Base-by-base conservation (phyloP, 2,113 vertebrate genomes). In the Rhinolophus sinicus region DNA sequence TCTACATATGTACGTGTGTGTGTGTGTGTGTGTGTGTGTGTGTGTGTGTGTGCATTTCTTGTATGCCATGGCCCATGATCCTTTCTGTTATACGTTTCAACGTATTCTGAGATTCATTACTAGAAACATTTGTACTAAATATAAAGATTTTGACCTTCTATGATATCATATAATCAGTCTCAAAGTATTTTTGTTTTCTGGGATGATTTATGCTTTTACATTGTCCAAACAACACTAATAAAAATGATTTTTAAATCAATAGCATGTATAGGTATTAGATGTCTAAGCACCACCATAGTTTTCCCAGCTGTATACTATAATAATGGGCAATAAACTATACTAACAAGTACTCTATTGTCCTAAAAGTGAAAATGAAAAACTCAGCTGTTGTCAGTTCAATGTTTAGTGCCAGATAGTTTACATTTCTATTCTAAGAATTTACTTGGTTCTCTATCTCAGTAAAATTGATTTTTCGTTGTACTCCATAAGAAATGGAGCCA, bases 401-500 rank as follows among this genome's bases (percentile, higher is more conserved):
- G 14, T 62, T 86, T 16, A 9, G 26, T 44, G 12, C 24, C 60
- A 82, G 77, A 16, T 12, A 85, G 15, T 88, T 92, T 64, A 19
- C 13, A 33, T 84, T 94, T 96, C 26, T 12, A 26, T 76, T 93
- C 0, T 92, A 94, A 94, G 7, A 82, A 73, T 38, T 64, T 12
- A 33, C 19, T 47, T 73, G 19, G 26, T 75, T 86, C n/a, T 44
- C 1, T 16, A 86, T 21, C 54, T n/a, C n/a, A 77, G 14, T n/a
- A 94, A 93, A 88, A 81, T 64, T 89, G 85, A 58, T 72, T 84
- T 89, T 92, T 90, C 13, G 58, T 94, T 70, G 5, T 33, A 78
- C 16, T 96, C 8, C 19, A 4, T 47, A 38, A 95, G 81, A 72
- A 94, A 80, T 84, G 90, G 92, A 97, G 83, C 19, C 52, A 88